Base-by-base conservation (phyloP, 2,797 vertebrate genomes). In the Pampus argenteus region DNA sequence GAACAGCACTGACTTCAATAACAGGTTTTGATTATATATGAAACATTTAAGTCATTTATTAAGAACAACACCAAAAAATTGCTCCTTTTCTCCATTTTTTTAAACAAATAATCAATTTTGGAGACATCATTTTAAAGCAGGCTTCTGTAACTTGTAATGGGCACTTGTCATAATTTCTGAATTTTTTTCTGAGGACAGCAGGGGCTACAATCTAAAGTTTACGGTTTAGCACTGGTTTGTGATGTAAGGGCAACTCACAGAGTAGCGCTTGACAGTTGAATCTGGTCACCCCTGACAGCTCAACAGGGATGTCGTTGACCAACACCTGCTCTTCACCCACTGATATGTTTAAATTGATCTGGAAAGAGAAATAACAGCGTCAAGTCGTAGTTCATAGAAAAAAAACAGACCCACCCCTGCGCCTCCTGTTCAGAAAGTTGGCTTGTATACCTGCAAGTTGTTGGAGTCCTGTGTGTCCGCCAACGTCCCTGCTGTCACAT, bases 281-380 rank as follows among this genome's bases (percentile, higher is more conserved):
- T 64, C 97, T 93, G 23, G 96, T 95, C 76, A 98, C 96, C 9
- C 95, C 96, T 0, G 91, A 96, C 29, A 93, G 85, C 84, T 94
- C 97, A 74, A 98, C 93, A 1, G 95, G 95, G 76, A 97, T 90
- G 76, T 96, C 96, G 88, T 98, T 99, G 63, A 98, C 87, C 82
- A 95, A 91, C 1, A 98, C 93, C 82, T 96, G 94, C 74, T 97
- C 96, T 45, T 93, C 92, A 5, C 83, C 84, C 49, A 95, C 90
- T 23, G 91, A 91, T 15, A 95, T 81, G 73, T 93, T 95, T 17
- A 95, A 78, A 71, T 88, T 90, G 1, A 95, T 93, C 94, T 95
- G 78, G 42, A 83, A 82, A 14, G 4, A 17, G 2, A 52, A 31
- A 59, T 0, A 59, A 9, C 11, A 23, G 9, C 1, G 25, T 34